A percentile compares a stretch with the other conserved stretches of the same genome.
These are phyloP conservation scores for Mya arenaria DNA, from an alignment of 1,140 invertebrate species.

Conservation along the genomic window DNA sequence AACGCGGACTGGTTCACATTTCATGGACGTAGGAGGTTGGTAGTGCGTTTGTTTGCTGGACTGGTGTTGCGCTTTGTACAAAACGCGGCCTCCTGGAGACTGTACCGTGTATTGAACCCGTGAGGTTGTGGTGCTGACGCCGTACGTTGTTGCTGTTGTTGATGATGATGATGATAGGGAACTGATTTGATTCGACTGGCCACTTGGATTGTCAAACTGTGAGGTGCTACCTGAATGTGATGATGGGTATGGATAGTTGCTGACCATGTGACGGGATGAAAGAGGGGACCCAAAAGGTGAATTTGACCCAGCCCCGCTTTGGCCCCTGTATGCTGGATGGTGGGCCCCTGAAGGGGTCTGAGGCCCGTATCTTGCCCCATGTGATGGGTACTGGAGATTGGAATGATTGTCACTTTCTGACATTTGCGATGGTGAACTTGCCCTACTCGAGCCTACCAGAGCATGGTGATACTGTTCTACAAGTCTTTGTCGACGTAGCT, in stretches of 20 bases:
- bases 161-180: not conserved
- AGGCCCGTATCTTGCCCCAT: not conserved
- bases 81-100: constrained; percentile 37
- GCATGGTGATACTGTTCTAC: constrained; percentile 70
- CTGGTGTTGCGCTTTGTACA: constrained; percentile 56
- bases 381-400: constrained; percentile 22
- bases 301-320: constrained; percentile 10
- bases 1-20: constrained; percentile 54
- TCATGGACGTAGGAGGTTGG: constrained; percentile 47
- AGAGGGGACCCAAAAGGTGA: constrained; percentile 39
- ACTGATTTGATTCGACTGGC: not conserved
- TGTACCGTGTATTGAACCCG: constrained; percentile 50
- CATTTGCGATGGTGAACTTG: constrained; percentile 63
- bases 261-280: constrained; percentile 49
- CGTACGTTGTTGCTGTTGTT: constrained; percentile 18
- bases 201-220: not conserved
- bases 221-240: too few relatives aligned
- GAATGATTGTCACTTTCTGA: constrained; percentile 58
- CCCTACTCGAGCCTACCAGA: constrained; percentile 62
- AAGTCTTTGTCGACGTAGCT: constrained; percentile 87
- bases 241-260: constrained; percentile 21
- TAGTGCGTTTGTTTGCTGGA: constrained; percentile 53
- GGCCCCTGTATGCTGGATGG: not conserved
- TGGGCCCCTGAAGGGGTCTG: not conserved
- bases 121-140: constrained; percentile 35